Conservation (phyloP, 2,888 invertebrate species). For the Pimpla rufipes region DNA sequence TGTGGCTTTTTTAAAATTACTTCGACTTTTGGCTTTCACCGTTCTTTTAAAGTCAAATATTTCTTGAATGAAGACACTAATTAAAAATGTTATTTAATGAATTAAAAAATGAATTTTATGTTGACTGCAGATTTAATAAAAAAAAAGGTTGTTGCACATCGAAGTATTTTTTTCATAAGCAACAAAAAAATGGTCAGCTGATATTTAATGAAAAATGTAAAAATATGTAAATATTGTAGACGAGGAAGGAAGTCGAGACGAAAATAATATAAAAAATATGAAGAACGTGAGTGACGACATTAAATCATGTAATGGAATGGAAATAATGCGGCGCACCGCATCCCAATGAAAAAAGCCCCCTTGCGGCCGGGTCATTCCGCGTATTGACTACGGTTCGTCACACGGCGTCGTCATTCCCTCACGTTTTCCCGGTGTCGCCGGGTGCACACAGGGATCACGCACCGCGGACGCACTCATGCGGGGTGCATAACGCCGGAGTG, state of each 20-base stretch:
- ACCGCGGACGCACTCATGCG: neutral
- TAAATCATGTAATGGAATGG: neutral
- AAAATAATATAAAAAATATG: neutral
- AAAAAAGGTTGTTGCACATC: too few species aligned
- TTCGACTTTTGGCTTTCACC: too few species aligned
- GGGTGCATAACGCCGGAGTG: neutral
- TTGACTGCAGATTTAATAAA: too few species aligned
- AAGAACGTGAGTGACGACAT: neutral
- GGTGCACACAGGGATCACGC: neutral
- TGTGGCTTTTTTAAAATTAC: too few species aligned
- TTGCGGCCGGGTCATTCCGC: neutral
- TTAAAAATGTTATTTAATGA: too few species aligned
- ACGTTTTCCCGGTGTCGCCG: conserved; percentile 15
- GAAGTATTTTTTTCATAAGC: too few species aligned
- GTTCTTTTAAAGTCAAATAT: too few species aligned
- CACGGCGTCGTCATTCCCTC: neutral
- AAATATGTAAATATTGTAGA: too few species aligned
- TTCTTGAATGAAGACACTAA: too few species aligned
- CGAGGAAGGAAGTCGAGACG: neutral
- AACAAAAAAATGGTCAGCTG: too few species aligned
- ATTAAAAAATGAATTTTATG: too few species aligned
- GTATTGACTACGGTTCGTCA: neutral
- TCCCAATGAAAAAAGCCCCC: neutral
- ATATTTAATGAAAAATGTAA: too few species aligned
- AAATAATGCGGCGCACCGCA: neutral